A percentile compares a stretch with the other conserved stretches of the same genome.
These are phyloP conservation scores for Sicus ferrugineus DNA, from an alignment of 2,888 invertebrate species.

Conservation along the genomic window DNA sequence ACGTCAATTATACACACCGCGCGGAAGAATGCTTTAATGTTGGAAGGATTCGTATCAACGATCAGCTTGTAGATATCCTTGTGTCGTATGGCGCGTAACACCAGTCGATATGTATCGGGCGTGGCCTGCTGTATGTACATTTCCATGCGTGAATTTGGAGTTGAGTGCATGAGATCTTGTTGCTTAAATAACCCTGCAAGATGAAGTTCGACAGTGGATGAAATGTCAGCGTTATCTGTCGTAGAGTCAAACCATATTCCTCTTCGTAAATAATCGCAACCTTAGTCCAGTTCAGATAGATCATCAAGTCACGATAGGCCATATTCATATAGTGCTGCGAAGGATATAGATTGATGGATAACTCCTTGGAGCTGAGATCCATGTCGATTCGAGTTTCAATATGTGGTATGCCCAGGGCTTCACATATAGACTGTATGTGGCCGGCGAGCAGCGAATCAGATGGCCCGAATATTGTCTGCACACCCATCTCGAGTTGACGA, in stretches of 20 bases:
- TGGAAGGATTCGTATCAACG: constrained; percentile 84
- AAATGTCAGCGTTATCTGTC: neutral
- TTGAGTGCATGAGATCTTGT: constrained; percentile 80
- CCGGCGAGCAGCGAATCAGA: constrained; percentile 82
- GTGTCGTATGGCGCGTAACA: constrained; percentile 75
- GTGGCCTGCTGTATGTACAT: constrained; percentile 82
- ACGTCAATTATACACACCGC: constrained; percentile 85
- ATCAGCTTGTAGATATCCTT: constrained; percentile 88
- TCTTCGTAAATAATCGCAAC: constrained; percentile 95
- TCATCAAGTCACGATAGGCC: constrained; percentile 86
- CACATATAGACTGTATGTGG: constrained; percentile 88
- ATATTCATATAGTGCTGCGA: constrained; percentile 81
- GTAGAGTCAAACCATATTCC: constrained; percentile 83
- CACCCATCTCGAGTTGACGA: constrained; percentile 78
- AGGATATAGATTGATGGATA: constrained; percentile 89
- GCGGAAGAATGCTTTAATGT: constrained; percentile 83
- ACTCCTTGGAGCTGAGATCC: constrained; percentile 68
- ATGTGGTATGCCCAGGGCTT: constrained; percentile 89
- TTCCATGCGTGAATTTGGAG: constrained; percentile 69
- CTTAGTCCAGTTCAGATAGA: constrained; percentile 90
- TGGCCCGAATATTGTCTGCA: constrained; percentile 75
- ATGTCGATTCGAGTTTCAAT: constrained; percentile 79
- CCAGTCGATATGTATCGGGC: constrained; percentile 72
- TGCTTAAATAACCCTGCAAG: constrained; percentile 79
- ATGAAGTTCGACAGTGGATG: neutral